These are phyloP conservation scores for Brachionus manjavacas DNA, from an alignment of 1,140 invertebrate genomes.

Conservation along the genomic window DNA sequence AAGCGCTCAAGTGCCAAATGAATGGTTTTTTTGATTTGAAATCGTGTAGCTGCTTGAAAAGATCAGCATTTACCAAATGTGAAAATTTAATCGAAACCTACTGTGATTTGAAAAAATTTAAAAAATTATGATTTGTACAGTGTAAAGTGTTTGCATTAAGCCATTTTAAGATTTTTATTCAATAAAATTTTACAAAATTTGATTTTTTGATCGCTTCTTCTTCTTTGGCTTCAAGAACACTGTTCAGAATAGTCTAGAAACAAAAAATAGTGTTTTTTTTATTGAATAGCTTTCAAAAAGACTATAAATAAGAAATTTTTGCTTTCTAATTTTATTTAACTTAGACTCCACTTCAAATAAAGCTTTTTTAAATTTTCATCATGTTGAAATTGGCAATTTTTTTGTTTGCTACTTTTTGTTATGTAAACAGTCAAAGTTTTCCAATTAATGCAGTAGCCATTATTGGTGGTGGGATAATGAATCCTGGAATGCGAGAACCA, in stretches of 20 bases:
- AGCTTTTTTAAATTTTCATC: not conserved
- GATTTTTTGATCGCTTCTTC: not conserved
- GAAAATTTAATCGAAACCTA: conserved; percentile 16
- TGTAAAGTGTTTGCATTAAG: not conserved
- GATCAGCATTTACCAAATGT: not conserved
- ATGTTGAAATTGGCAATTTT: conserved; percentile 27
- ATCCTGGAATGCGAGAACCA: not conserved
- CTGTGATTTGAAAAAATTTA: conserved; percentile 25
- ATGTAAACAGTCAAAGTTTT: not conserved
- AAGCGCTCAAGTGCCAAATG: not conserved
- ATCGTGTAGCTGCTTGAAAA: not conserved
- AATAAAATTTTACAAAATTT: not conserved
- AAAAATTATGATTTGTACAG: conserved; percentile 24
- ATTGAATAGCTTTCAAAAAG: not conserved
- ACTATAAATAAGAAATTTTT: not conserved
- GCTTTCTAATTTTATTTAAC: not conserved
- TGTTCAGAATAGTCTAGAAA: not conserved
- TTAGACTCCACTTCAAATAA: not conserved
- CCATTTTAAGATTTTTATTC: not conserved
- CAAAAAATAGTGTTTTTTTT: not conserved
- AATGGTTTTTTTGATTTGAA: conserved; percentile 12
- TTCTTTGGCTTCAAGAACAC: not conserved
- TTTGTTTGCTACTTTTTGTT: conserved; percentile 4
- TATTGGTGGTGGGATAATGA: not conserved
- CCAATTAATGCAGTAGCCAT: conserved; percentile 26